These are phyloP conservation scores for Cephus cinctus DNA, from an alignment of 1,140 invertebrate species.

Conservation along the genomic window DNA sequence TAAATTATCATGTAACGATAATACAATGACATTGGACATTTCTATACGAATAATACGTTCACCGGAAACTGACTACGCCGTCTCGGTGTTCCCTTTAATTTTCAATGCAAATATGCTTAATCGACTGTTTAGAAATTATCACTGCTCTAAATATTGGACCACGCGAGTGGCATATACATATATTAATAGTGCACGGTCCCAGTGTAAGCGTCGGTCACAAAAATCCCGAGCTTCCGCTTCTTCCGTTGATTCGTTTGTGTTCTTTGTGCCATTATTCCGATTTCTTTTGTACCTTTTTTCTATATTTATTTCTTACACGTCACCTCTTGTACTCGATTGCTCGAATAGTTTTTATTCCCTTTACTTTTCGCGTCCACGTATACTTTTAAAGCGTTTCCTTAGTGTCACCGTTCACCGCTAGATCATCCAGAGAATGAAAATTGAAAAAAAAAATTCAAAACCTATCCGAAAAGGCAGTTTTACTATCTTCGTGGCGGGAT, in stretches of 20 bases:
- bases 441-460: too few species aligned
- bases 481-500: too few species aligned
- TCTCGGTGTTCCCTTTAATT: too few species aligned
- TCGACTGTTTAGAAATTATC: slow-evolving; percentile 7
- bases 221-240: slow-evolving; percentile 1
- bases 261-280: background rate
- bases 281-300: background rate
- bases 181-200: slow-evolving; percentile 11
- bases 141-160: too few species aligned
- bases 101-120: slow-evolving; percentile 10
- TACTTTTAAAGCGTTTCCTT: background rate
- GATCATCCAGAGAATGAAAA: too few species aligned
- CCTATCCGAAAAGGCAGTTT: too few species aligned
- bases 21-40: too few species aligned
- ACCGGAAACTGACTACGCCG: too few species aligned
- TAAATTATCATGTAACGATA: too few species aligned
- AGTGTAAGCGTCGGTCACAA: slow-evolving; percentile 6
- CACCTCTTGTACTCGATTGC: background rate
- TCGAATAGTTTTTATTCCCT: background rate
- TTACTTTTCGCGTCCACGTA: background rate
- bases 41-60: too few species aligned
- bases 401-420: too few species aligned
- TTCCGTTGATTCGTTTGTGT: background rate
- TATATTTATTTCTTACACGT: background rate
- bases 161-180: too few species aligned